These are phyloP conservation scores for Hippoglossus hippoglossus DNA, from an alignment of 2,797 vertebrate species.

Conservation along the genomic window DNA sequence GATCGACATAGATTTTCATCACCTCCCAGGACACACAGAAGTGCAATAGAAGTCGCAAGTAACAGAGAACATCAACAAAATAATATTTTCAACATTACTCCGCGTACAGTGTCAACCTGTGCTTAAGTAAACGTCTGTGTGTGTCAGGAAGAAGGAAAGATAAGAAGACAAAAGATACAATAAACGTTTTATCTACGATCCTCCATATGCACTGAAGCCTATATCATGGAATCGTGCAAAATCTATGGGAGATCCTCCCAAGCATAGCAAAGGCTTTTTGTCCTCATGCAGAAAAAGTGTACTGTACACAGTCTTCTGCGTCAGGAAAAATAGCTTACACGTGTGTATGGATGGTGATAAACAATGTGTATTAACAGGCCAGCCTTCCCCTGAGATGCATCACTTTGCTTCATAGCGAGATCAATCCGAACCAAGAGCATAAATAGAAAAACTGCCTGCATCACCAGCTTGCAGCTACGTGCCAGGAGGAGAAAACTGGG, in stretches of 20 bases:
- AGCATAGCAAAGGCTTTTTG: background rate
- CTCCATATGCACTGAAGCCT: background rate
- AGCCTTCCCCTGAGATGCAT: slow-evolving; percentile 28
- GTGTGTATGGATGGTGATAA: slow-evolving; percentile 31
- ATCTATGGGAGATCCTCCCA: background rate
- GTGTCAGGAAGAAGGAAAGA: background rate
- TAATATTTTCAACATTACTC: background rate
- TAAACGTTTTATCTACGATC: background rate
- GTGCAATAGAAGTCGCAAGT: too few species aligned
- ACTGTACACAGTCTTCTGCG: background rate
- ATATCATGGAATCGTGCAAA: background rate
- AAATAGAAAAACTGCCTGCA: slow-evolving; percentile 51
- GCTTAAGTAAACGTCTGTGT: background rate
- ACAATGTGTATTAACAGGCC: slow-evolving; percentile 46
- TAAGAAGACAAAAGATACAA: background rate
- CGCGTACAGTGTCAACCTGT: background rate
- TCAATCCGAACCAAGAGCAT: slow-evolving; percentile 38
- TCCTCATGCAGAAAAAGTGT: background rate
- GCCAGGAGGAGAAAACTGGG: slow-evolving; percentile 55
- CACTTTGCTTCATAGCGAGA: slow-evolving; percentile 42
- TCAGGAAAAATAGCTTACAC: slow-evolving; percentile 5
- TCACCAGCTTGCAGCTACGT: slow-evolving; percentile 32
- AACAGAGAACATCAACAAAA: too few species aligned
- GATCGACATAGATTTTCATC: background rate
- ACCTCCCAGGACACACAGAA: too few species aligned